Evolutionary conservation across 1,140 invertebrate genomes (phyloP).

Genomic region (Nylanderia fulva): DNA sequence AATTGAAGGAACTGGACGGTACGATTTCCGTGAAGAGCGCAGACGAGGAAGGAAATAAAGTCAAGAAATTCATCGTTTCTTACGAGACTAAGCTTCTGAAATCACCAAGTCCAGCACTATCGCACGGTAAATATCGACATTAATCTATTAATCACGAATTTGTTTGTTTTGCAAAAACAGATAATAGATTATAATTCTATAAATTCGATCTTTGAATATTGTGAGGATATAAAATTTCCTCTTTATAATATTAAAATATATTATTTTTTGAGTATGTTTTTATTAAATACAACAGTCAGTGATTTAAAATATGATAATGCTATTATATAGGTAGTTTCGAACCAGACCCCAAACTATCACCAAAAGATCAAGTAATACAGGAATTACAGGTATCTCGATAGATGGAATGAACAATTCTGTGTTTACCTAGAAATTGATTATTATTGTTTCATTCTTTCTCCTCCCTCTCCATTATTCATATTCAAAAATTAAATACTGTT

Average conservation of each 20-base stretch:
- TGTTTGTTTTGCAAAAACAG: neutral
- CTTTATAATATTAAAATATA: neutral
- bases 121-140: constrained; percentile 76
- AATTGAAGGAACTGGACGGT: constrained; percentile 81
- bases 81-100: constrained; percentile 82
- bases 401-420: constrained; percentile 49
- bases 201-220: neutral
- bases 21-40: constrained; percentile 80
- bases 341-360: constrained; percentile 82
- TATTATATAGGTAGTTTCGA: constrained; percentile 83
- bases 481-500: neutral
- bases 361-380: constrained; percentile 85
- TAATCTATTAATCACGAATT: constrained; percentile 4
- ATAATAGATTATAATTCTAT: neutral
- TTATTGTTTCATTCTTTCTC: neutral
- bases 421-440: constrained; percentile 36
- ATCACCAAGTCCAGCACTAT: constrained; percentile 79
- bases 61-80: constrained; percentile 84
- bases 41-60: constrained; percentile 78
- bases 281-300: constrained; percentile 20
- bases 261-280: neutral
- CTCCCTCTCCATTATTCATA: neutral
- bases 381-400: constrained; percentile 82
- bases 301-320: constrained; percentile 49
- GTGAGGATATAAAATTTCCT: neutral